Percentiles rank a stretch among this genome's conserved stretches.
These are phyloP conservation scores for Yoshiicerus persimilis DNA, from an alignment of 1,140 invertebrate species.

Conservation along the genomic window DNA sequence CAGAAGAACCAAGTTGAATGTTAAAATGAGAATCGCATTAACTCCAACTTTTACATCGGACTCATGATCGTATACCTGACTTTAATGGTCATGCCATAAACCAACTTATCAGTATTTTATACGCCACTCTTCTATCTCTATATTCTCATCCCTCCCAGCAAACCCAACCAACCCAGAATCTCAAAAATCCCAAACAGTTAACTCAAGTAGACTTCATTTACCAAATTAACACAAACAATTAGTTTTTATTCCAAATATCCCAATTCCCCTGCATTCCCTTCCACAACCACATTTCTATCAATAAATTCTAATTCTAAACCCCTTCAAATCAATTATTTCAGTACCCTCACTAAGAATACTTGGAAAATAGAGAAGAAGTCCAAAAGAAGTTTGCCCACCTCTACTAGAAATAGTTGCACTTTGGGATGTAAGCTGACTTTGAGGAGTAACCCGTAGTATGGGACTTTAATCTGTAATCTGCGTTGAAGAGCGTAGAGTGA, in stretches of 20 bases:
- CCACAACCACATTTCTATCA: too few species aligned
- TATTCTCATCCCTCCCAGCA: too few species aligned
- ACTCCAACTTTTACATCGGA: slow-evolving; percentile 6
- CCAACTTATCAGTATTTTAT: slow-evolving; percentile 13
- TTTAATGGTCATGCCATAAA: slow-evolving; percentile 4
- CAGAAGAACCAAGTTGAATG: not conserved
- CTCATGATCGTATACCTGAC: slow-evolving; percentile 15
- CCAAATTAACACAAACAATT: too few species aligned
- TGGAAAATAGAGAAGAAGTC: too few species aligned
- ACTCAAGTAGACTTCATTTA: not conserved
- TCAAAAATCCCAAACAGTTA: not conserved
- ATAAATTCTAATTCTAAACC: too few species aligned
- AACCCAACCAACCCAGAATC: too few species aligned
- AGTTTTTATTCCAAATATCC: too few species aligned
- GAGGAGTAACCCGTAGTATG: not conserved
- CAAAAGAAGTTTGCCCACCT: too few species aligned
- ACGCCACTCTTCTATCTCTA: not conserved
- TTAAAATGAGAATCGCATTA: slow-evolving; percentile 2
- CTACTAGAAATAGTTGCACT: too few species aligned
- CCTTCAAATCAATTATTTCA: too few species aligned
- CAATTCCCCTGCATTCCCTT: too few species aligned
- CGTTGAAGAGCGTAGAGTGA: not conserved
- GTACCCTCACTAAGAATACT: too few species aligned
- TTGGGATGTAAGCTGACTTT: not conserved
- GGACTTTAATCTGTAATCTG: not conserved